phyloP scores from a whole-genome alignment of 2,888 invertebrate species.

The Parasteatoda lunata region DNA sequence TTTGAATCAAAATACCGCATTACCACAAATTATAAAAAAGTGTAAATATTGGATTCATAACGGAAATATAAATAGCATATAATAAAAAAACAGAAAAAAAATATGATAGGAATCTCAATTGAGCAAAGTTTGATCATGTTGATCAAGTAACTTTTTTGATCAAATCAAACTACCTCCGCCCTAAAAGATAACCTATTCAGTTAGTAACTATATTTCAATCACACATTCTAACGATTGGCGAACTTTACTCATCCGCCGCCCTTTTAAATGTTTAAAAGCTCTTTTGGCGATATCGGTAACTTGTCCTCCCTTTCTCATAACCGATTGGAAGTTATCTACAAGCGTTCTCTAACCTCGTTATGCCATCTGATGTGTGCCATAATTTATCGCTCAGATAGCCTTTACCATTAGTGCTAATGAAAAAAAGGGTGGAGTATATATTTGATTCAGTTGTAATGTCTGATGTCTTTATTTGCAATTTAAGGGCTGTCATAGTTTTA shows the following conservation, averaged over 20 bases:
- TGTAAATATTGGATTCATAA: no score
- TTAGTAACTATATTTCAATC: conserved; percentile 32
- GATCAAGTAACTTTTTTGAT: not conserved
- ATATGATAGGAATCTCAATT: no score
- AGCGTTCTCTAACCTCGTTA: conserved; percentile 37
- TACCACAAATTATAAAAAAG: no score
- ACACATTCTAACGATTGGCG: conserved; percentile 14
- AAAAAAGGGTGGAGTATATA: conserved; percentile 59
- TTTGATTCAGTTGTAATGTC: conserved; percentile 54
- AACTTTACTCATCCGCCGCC: conserved; percentile 17
- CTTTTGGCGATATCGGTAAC: not conserved
- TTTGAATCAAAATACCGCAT: no score
- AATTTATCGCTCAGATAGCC: conserved; percentile 59
- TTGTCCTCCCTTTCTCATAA: conserved; percentile 39
- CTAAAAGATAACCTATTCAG: conserved; percentile 13
- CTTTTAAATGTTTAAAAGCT: conserved; percentile 56
- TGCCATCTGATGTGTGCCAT: conserved; percentile 52
- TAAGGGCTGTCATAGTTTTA: conserved; percentile 33
- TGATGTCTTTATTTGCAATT: conserved; percentile 50
- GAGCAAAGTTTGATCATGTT: not conserved
- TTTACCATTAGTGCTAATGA: conserved; percentile 65
- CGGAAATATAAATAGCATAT: no score
- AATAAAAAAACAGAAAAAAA: no score
- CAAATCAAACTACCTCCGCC: not conserved
- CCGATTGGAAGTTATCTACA: conserved; percentile 40